phyloP scores from a whole-genome alignment of 2,797 vertebrate genomes.

The Trematomus bernacchii region DNA sequence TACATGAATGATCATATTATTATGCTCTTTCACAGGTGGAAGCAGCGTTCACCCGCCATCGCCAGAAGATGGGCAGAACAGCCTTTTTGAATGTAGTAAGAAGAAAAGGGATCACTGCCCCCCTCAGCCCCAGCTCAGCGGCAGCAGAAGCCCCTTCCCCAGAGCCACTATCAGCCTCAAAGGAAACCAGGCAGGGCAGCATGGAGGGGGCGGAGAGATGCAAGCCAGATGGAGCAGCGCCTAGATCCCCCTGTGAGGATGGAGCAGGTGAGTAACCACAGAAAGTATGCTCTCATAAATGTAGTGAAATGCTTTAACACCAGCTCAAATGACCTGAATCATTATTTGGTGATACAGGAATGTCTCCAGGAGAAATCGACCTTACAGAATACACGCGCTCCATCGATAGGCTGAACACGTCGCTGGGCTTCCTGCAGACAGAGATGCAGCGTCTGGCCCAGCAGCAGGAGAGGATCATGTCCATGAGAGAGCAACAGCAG shows the following conservation, averaged over 20 bases:
- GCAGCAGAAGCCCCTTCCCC: slow-evolving; percentile 82
- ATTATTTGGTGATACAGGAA: slow-evolving; percentile 52
- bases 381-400: slow-evolving; percentile 94
- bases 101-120: slow-evolving; percentile 90
- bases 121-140: slow-evolving; percentile 86
- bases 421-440: slow-evolving; percentile 93
- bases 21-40: slow-evolving; percentile 82
- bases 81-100: slow-evolving; percentile 97
- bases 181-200: slow-evolving; percentile 46
- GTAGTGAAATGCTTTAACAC: neutral
- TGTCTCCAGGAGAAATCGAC: slow-evolving; percentile 88
- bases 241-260: slow-evolving; percentile 86
- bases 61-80: slow-evolving; percentile 96
- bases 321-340: neutral
- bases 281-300: neutral
- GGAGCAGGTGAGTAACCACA: slow-evolving; percentile 62
- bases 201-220: slow-evolving; percentile 84
- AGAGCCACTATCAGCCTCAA: slow-evolving; percentile 64
- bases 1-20: neutral
- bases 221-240: slow-evolving; percentile 88
- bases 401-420: slow-evolving; percentile 94
- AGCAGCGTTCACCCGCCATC: slow-evolving; percentile 94
- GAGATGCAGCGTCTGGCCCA: slow-evolving; percentile 97
- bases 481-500: slow-evolving; percentile 93
- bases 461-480: slow-evolving; percentile 97